Base-by-base conservation (phyloP, 2,113 vertebrate species). In the Mesitornis unicolor region DNA sequence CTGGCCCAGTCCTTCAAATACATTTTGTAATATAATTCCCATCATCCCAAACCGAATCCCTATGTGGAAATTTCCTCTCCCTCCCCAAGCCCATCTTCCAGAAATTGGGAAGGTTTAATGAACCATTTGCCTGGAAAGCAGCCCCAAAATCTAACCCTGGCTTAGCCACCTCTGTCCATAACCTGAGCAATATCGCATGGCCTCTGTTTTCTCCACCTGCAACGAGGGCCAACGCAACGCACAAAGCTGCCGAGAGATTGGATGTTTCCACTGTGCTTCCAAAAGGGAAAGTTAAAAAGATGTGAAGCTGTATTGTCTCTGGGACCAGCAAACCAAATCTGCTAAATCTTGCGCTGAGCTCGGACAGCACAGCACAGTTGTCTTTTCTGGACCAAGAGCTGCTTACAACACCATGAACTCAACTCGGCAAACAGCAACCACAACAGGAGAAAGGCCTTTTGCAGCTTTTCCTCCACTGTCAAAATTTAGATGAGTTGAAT, bases 301-400 rank as follows among this genome's bases (percentile, higher is more conserved):
- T 47, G 60, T 54, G 73, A 54, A 95, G 51, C 25, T 56, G 19
- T 43, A 60, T 71, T 53, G 0, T 84, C 61, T 95, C 73, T 78
- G 87, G 84, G 95, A 93, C 93, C 94, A 87, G 56, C 93, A 95
- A 91, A 89, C 35, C 0, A 0, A 92, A 90, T 61, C 92, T 92
- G 88, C 73, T 93, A 92, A 95, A 97, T 92, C 90, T 88, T 89
- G 43, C 43, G 77, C 69, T 78, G 68, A 90, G 88, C 76, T n/a
- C n/a, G n/a, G n/a, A n/a, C n/a, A n/a, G n/a, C 90, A 85, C 86
- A 88, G 90, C 95, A 90, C 90, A 94, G 73, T 88, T 92, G 95
- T 94, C 95, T 96, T 96, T 96, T 57, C 94, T 96, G 95, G 95
- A 93, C 76, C 78, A 90, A 94, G 93, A 75, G 87, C 89, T 97